Percentiles rank a stretch among this genome's conserved stretches.
Conservation (phyloP, 2,113 vertebrate species). For the Leuciscus idus region DNA sequence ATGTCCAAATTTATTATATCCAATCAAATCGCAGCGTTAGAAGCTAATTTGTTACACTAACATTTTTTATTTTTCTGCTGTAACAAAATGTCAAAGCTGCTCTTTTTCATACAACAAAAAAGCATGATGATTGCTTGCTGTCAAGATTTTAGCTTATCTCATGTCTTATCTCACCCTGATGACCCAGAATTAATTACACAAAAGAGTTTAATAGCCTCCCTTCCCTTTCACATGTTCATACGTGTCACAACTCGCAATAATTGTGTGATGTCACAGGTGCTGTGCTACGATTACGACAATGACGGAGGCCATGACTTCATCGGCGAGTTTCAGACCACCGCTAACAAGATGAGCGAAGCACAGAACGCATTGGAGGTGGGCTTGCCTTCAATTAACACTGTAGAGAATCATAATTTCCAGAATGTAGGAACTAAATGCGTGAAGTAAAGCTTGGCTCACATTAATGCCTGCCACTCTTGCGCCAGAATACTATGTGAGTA, state of each 20-base stretch:
- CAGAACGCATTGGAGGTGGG: conserved; percentile 85
- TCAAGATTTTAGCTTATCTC: too few relatives aligned
- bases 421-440: conserved; percentile 12
- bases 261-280: conserved; percentile 74
- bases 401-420: conserved; percentile 23
- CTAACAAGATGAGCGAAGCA: conserved; percentile 86
- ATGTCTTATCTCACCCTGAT: not conserved
- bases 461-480: conserved; percentile 45
- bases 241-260: not conserved
- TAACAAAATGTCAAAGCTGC: too few relatives aligned
- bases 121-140: not conserved
- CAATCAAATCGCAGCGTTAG: not conserved
- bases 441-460: conserved; percentile 30
- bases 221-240: not conserved
- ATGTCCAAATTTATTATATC: not conserved
- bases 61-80: too few relatives aligned
- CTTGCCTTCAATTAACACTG: conserved; percentile 4
- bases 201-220: too few relatives aligned
- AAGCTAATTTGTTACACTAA: not conserved
- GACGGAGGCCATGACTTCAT: conserved; percentile 98
- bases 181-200: not conserved
- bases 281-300: conserved; percentile 95
- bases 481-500: conserved; percentile 35
- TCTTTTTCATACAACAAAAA: not conserved
- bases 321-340: conserved; percentile 90